Percentiles rank a stretch among this genome's conserved stretches.
phyloP scores from a whole-genome alignment of 2,888 invertebrate species.

The Oxytorus armatus region DNA sequence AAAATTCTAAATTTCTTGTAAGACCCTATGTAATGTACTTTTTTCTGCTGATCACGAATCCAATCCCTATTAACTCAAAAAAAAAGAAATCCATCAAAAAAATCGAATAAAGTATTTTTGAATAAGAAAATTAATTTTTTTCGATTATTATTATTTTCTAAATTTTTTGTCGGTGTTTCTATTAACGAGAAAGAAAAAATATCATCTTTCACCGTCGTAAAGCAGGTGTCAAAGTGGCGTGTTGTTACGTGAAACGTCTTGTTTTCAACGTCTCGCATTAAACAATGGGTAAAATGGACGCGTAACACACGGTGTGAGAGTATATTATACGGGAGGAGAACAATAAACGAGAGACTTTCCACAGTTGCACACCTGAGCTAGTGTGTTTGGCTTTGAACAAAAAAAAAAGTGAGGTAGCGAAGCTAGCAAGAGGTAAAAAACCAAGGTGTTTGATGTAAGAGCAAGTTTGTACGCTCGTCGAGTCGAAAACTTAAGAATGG shows the following conservation, averaged over 20 bases:
- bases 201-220: conserved; percentile 1
- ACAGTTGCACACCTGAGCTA: not conserved
- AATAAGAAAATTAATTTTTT: too few relatives aligned
- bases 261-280: conserved; percentile 17
- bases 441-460: conserved; percentile 14
- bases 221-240: conserved; percentile 45
- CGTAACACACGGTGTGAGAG: conserved; percentile 38
- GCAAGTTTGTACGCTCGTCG: conserved; percentile 31
- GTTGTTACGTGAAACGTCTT: conserved; percentile 49
- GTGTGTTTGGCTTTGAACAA: not conserved
- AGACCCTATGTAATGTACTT: too few relatives aligned
- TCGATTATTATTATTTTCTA: too few relatives aligned
- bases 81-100: too few relatives aligned
- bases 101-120: too few relatives aligned
- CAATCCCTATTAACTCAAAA: too few relatives aligned
- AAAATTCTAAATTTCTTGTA: too few relatives aligned
- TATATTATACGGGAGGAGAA: conserved; percentile 18
- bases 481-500: conserved; percentile 67
- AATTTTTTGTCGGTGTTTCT: not conserved
- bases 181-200: conserved; percentile 10
- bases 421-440: not conserved
- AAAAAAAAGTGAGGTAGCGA: not conserved
- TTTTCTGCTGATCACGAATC: too few relatives aligned
- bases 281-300: conserved; percentile 45
- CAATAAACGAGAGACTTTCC: conserved; percentile 46